Base-by-base conservation (phyloP, 2,797 vertebrate species). In the Eurystomus glaucurus region DNA sequence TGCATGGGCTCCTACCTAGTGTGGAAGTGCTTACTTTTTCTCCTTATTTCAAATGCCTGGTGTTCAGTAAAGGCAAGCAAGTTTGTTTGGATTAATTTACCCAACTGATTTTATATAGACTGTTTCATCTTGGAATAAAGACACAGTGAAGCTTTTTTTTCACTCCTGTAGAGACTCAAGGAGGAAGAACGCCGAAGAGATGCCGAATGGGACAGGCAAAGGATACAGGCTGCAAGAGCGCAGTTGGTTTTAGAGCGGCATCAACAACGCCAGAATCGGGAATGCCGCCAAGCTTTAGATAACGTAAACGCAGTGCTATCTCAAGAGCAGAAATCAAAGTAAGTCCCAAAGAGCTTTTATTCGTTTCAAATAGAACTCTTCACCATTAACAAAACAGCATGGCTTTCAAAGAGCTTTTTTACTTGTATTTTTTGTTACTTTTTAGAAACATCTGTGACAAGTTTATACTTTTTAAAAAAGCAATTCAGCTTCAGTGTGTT, bases 231-330 rank as follows among this genome's bases (percentile, higher is more conserved):
- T 0, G 99, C 98, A 3, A 98, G 97, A 0, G 43, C 92, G 0
- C 97, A 97, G 31, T 14, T 99, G 88, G 88, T 99, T 16, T 64
- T 95, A 1, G 99, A 99, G 95, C 95, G 99, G 55, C 98, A 97
- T 77, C 99, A 98, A 72, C 98, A 94, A 1, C 98, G 98, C 6
- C 91, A 96, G 65, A 96, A 80, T 41, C 97, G 95, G 22, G 97
- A 98, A 54, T 88, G 96, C 51, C 98, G 99, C 84, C 97, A 11
- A n/a, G 95, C 96, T 2, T 50, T 99, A 95, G 99, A 99, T 88
- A 71, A 76, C 31, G 3, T 94, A 76, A 99, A 99, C 11, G 19
- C 88, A 57, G 72, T 95, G 72, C 98, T 99, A 57, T 99, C 98
- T 25, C 82, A 96, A 55, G 95, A 96, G 23, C 99, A 98, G 64